Conservation (phyloP, 2,888 invertebrate species). For the Lapara coniferarum region DNA sequence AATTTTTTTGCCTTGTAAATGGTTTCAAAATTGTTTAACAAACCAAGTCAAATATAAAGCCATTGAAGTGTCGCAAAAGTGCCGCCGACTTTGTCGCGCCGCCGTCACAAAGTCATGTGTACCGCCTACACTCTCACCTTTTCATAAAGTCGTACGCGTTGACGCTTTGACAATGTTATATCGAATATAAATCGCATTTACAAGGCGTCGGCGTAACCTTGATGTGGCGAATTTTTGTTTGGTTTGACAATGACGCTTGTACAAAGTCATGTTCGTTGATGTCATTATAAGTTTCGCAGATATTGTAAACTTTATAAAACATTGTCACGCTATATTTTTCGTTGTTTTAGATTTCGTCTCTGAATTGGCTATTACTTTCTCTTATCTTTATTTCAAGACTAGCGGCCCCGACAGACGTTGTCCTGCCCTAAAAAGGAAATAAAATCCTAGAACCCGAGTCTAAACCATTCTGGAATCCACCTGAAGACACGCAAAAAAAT, state of each 20-base stretch:
- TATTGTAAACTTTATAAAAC: background rate
- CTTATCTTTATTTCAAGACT: no score
- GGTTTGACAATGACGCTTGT: slow-evolving; percentile 32
- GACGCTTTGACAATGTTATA: slow-evolving; percentile 37
- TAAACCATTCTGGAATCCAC: no score
- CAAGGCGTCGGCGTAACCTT: slow-evolving; percentile 55
- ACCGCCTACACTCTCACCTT: slow-evolving; percentile 51
- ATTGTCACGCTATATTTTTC: background rate
- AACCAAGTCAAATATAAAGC: slow-evolving; percentile 24
- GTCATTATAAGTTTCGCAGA: slow-evolving; percentile 28
- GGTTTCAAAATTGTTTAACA: slow-evolving; percentile 22
- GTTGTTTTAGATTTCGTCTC: no score
- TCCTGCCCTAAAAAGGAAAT: no score
- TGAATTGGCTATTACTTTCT: no score
- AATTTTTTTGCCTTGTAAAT: slow-evolving; percentile 3
- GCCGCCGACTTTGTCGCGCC: slow-evolving; percentile 27
- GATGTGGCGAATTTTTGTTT: slow-evolving; percentile 83
- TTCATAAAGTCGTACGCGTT: slow-evolving; percentile 24
- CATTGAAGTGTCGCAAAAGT: slow-evolving; percentile 31
- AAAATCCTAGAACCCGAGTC: no score
- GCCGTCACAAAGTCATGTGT: slow-evolving; percentile 52
- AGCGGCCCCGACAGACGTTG: no score
- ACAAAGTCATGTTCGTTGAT: slow-evolving; percentile 22
- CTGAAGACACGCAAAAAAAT: no score
- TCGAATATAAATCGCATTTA: slow-evolving; percentile 60